Evolutionary conservation across 2,888 invertebrate species (phyloP), one percentile per base, ranked within the genome.

Genomic region (Sepiola atlantica): DNA sequence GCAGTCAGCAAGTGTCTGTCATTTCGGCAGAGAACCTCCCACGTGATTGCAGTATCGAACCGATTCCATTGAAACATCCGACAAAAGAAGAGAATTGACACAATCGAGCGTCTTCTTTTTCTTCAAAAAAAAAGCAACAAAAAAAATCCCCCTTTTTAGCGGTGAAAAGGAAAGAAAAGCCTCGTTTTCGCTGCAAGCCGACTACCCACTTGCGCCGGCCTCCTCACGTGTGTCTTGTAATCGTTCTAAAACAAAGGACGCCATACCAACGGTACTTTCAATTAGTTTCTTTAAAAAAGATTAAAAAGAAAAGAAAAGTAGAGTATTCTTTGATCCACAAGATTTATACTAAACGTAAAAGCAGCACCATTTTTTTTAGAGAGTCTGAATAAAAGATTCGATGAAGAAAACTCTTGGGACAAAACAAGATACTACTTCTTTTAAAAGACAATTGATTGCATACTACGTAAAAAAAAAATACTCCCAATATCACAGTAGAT

Each of bases 1-100:
- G n/a, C n/a, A 77, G 77, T n/a, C 77, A n/a, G 77, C n/a, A 21
- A n/a, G 77, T 16, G 77, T 77, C 77, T 77, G 77, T 77, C n/a
- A 77, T 77, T 77, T 77, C 45, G n/a, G 77, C 77, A 77, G 16
- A n/a, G 77, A 77, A 77, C 77, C 77, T 77, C 77, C 77, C 77
- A 77, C 77, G 77, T 77, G 77, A 77, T 77, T 77, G n/a, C 77
- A 32, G 21, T n/a, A 77, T 77, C 77, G 77, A 77, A 77, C 77
- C 32, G n/a, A n/a, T 77, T n/a, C 77, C n/a, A 77, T 77, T 77
- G n/a, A 77, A 45, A n/a, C 77, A n/a, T n/a, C 14, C 77, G n/a
- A 77, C 77, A 77, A 77, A n/a, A n/a, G 77, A 32, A 77, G n/a
- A n/a, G 77, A 32, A 77, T 14, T n/a, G 77, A 77, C 77, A 77